Conservation (phyloP, 2,113 vertebrate species). For the Sula dactylatra region DNA sequence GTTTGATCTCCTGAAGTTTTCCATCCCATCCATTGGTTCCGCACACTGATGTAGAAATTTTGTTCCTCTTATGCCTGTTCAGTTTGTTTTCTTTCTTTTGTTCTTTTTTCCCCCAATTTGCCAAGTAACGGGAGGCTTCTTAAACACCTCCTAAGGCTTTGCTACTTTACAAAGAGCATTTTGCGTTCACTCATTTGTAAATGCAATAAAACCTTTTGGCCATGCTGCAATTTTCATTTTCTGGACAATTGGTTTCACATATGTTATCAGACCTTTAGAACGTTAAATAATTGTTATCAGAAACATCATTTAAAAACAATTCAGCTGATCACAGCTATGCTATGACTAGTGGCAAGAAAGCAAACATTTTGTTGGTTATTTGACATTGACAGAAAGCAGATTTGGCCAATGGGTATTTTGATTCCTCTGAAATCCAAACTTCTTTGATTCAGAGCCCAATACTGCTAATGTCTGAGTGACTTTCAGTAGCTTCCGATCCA, state of each 20-base stretch:
- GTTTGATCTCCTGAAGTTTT: background rate
- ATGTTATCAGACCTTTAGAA: constrained; percentile 9
- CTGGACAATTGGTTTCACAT: constrained; percentile 16
- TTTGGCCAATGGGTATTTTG: background rate
- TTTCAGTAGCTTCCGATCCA: background rate
- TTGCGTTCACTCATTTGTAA: background rate
- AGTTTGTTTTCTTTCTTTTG: background rate
- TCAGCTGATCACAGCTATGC: background rate
- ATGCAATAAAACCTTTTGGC: background rate
- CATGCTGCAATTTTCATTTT: constrained; percentile 37
- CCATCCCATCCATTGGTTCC: background rate
- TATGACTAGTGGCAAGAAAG: background rate
- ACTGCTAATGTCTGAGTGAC: background rate
- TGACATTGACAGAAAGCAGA: background rate
- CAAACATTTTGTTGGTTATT: background rate
- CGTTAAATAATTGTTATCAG: constrained; percentile 26
- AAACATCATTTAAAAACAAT: background rate
- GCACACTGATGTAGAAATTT: constrained; percentile 7
- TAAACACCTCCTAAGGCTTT: background rate
- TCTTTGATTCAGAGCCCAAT: background rate
- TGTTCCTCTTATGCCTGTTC: background rate
- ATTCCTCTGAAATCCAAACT: background rate
- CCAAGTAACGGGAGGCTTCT: background rate
- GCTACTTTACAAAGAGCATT: background rate
- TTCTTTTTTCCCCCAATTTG: background rate